Conservation (phyloP, 2,797 vertebrate genomes). For the Botia kubotai region DNA sequence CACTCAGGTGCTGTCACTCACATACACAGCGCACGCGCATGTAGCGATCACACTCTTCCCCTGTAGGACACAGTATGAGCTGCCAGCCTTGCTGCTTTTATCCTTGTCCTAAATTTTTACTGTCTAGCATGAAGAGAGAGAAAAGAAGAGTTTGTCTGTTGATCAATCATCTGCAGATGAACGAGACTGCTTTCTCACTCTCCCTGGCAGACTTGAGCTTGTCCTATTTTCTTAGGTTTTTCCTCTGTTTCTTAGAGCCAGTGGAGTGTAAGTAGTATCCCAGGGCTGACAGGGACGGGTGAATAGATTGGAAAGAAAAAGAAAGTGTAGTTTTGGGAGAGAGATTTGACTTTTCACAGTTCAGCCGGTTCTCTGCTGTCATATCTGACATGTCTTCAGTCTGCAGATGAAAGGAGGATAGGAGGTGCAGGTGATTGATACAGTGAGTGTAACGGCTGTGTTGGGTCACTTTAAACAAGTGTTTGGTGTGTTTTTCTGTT, state of each 20-base stretch:
- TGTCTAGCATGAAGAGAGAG: slow-evolving; percentile 11
- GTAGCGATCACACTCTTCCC: too few species aligned
- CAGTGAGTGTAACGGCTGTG: slow-evolving; percentile 1
- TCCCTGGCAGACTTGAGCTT: slow-evolving; percentile 48
- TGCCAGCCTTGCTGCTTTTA: slow-evolving; percentile 31
- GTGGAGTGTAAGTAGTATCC: slow-evolving; percentile 48
- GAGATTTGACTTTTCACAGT: slow-evolving; percentile 36
- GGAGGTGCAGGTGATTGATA: slow-evolving; percentile 2
- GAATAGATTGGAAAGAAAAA: slow-evolving; percentile 29
- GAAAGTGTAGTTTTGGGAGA: slow-evolving; percentile 8
- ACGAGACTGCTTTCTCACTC: slow-evolving; percentile 32
- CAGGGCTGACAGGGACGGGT: slow-evolving; percentile 40
- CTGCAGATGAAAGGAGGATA: slow-evolving; percentile 5
- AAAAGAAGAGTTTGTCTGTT: slow-evolving; percentile 29
- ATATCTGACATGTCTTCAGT: slow-evolving; percentile 20
- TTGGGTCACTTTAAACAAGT: slow-evolving; percentile 13
- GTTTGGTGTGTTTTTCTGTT: slow-evolving; percentile 30
- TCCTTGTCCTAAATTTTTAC: slow-evolving; percentile 41
- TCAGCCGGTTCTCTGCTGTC: slow-evolving; percentile 27
- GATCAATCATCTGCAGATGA: slow-evolving; percentile 48
- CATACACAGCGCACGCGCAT: neutral
- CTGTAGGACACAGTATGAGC: slow-evolving; percentile 23
- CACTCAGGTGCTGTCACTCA: neutral
- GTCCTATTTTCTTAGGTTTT: slow-evolving; percentile 37
- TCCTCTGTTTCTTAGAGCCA: slow-evolving; percentile 35